A percentile compares a stretch with the other conserved stretches of the same genome.
Conservation (phyloP, 2,797 vertebrate species). For the Lepus oiostolus region DNA sequence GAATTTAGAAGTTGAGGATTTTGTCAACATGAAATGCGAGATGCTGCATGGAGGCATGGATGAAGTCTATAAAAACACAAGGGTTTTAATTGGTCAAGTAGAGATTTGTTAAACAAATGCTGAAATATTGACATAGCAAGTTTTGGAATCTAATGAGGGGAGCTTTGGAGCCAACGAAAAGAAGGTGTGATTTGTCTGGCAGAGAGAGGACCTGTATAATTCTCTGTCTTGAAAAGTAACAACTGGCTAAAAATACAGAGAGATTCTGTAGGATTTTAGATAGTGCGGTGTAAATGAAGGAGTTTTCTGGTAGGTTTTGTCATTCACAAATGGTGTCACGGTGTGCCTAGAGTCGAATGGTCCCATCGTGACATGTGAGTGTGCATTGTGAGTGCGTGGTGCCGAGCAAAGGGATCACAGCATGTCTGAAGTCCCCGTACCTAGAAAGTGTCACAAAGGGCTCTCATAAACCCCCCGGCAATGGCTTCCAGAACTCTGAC, state of each 20-base stretch:
- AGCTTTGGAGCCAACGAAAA: neutral
- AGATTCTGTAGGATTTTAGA: neutral
- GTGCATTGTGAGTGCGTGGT: neutral
- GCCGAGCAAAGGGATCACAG: neutral
- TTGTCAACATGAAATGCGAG: neutral
- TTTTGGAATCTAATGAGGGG: neutral
- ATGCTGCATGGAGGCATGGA: neutral
- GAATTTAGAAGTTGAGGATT: conserved; percentile 12
- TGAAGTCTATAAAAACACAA: neutral
- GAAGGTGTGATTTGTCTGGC: neutral
- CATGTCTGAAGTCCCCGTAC: neutral
- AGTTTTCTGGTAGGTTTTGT: neutral
- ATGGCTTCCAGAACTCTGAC: neutral
- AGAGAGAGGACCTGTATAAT: neutral
- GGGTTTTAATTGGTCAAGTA: neutral
- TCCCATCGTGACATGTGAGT: no score
- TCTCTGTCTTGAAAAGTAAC: neutral
- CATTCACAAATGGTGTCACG: neutral
- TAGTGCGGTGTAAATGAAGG: neutral
- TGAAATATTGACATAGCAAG: neutral
- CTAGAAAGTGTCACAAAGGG: neutral
- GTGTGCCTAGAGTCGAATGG: neutral
- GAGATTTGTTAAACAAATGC: conserved; percentile 4
- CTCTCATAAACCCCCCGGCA: neutral
- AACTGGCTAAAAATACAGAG: neutral